These are phyloP conservation scores for Sprattus sprattus DNA, from an alignment of 2,113 vertebrate genomes.

Conservation along the genomic window DNA sequence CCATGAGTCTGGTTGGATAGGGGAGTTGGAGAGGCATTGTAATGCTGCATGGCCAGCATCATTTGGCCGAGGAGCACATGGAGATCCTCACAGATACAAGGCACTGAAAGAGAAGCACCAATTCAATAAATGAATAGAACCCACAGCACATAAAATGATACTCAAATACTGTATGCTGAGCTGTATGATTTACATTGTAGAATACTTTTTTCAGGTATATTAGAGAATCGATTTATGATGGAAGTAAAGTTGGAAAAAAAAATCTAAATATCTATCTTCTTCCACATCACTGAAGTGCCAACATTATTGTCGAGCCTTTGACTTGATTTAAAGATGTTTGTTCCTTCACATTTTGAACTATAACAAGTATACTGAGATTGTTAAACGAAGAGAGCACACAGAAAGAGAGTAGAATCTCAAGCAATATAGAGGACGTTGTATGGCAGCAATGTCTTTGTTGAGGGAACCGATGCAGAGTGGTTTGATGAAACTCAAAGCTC, in stretches of 20 bases:
- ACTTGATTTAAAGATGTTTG: background rate
- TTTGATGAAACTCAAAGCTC: background rate
- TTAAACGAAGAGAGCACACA: background rate
- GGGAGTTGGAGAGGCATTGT: conserved; percentile 51
- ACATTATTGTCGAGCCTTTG: background rate
- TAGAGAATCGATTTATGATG: background rate
- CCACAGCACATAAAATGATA: background rate
- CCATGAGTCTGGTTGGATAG: conserved; percentile 48
- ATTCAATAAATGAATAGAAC: conserved; percentile 26
- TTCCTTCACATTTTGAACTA: background rate
- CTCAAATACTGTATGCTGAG: background rate
- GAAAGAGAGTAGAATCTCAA: background rate
- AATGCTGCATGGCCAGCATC: conserved; percentile 64
- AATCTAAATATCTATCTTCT: background rate
- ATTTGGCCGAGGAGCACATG: conserved; percentile 41
- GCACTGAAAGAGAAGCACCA: conserved; percentile 32
- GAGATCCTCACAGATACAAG: conserved; percentile 37
- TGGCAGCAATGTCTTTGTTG: background rate
- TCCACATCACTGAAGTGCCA: background rate
- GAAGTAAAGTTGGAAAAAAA: background rate
- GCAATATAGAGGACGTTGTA: background rate
- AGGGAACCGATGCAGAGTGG: background rate
- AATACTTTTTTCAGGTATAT: background rate
- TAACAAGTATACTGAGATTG: background rate
- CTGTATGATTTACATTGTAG: background rate